Evolutionary conservation across 64 coral and sea anemone genomes (phyloP).

Genomic region (Catalaphyllia jardinei): DNA sequence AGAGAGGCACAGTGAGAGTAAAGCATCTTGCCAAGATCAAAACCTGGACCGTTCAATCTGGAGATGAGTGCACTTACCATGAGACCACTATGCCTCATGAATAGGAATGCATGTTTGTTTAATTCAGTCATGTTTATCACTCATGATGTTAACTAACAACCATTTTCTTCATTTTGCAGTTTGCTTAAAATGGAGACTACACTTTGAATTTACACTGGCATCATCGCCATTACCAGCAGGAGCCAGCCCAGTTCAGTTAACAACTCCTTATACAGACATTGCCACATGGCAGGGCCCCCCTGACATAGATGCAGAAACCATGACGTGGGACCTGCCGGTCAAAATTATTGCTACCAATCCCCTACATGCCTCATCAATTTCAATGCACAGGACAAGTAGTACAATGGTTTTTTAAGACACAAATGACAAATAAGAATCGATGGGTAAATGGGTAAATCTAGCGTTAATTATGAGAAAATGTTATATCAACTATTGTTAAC

Average conservation of each 20-base stretch:
- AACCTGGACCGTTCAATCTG: no score
- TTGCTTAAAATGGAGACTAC: conserved; percentile 93
- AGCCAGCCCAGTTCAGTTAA: conserved; percentile 71
- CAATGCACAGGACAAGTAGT: conserved; percentile 79
- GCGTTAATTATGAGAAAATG: neutral
- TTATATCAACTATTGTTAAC: no score
- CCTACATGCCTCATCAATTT: conserved; percentile 87
- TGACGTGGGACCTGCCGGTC: conserved; percentile 97
- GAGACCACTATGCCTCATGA: no score
- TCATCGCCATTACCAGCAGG: conserved; percentile 61
- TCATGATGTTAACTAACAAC: neutral
- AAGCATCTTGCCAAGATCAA: no score
- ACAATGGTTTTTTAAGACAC: conserved; percentile 63
- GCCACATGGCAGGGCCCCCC: conserved; percentile 80
- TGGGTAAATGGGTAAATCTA: neutral
- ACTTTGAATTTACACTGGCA: conserved; percentile 98
- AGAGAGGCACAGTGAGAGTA: no score
- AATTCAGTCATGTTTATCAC: no score
- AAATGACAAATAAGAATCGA: neutral
- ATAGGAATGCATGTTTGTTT: no score
- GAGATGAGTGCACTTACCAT: no score
- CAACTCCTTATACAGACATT: conserved; percentile 74
- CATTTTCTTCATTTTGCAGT: conserved; percentile 55
- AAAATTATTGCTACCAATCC: conserved; percentile 93
- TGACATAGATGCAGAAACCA: conserved; percentile 80